phyloP scores from a whole-genome alignment of 2,113 vertebrate genomes.

The Rhea americana region DNA sequence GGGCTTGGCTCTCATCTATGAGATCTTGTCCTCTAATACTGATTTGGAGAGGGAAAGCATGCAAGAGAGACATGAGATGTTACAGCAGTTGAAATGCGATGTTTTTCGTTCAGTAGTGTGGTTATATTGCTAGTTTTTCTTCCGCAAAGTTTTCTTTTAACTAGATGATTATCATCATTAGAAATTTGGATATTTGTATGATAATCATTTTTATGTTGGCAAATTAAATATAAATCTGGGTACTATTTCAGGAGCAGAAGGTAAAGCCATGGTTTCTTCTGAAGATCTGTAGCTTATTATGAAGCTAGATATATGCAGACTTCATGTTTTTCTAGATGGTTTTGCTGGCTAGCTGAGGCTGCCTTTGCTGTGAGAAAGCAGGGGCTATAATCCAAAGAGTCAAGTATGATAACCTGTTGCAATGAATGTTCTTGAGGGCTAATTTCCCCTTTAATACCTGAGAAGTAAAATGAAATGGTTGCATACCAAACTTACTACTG shows the following conservation, averaged over 20 bases:
- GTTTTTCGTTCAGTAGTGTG: neutral
- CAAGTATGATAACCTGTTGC: neutral
- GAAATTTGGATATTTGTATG: neutral
- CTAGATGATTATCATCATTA: accelerated
- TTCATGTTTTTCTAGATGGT: neutral
- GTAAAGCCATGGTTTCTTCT: neutral
- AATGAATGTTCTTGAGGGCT: neutral
- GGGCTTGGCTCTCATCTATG: neutral
- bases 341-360: neutral
- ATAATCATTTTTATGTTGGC: neutral
- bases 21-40: neutral
- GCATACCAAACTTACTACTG: neutral
- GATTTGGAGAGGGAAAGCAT: neutral
- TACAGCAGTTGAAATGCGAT: neutral
- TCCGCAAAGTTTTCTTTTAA: neutral
- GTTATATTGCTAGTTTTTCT: neutral
- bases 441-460: neutral
- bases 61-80: neutral
- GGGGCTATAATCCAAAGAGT: neutral
- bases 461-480: neutral
- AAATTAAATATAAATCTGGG: neutral
- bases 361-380: neutral
- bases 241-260: neutral
- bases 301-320: neutral
- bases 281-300: neutral